phyloP scores from a whole-genome alignment of 2,888 invertebrate genomes.

The Campoletis raptor region DNA sequence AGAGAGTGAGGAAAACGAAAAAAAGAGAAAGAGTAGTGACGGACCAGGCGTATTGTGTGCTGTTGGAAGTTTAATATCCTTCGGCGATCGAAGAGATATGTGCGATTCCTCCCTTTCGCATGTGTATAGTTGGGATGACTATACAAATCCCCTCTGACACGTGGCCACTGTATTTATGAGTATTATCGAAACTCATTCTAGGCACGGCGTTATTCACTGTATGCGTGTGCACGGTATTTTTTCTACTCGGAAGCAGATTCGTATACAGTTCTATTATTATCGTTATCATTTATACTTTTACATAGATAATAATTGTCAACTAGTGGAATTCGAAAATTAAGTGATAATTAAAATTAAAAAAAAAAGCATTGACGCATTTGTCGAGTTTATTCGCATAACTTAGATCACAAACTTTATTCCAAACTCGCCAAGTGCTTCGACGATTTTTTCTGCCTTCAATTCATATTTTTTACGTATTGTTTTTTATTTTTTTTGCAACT shows the following conservation, averaged over 20 bases:
- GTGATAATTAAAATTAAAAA: constrained; percentile 49
- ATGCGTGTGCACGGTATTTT: constrained; percentile 14
- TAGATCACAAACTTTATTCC: too few species aligned
- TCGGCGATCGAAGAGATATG: constrained; percentile 72
- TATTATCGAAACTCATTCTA: constrained; percentile 61
- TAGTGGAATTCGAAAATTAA: constrained; percentile 45
- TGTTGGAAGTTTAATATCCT: constrained; percentile 82
- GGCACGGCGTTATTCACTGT: constrained; percentile 33
- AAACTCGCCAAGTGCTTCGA: too few species aligned
- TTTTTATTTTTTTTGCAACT: too few species aligned
- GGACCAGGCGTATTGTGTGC: constrained; percentile 71
- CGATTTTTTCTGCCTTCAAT: too few species aligned
- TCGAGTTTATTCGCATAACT: too few species aligned
- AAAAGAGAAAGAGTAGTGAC: constrained; percentile 48
- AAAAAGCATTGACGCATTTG: too few species aligned
- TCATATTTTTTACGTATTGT: too few species aligned
- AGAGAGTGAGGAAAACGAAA: constrained; percentile 1
- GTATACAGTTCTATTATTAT: constrained; percentile 30
- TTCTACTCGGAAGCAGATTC: not conserved
- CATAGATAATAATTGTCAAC: not conserved
- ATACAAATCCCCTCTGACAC: constrained; percentile 73
- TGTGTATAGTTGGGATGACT: constrained; percentile 44
- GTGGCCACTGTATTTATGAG: constrained; percentile 76
- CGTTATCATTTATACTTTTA: constrained; percentile 4
- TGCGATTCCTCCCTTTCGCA: constrained; percentile 59